These are phyloP conservation scores for Oreochromis aureus DNA, from an alignment of 2,113 vertebrate species.

Conservation along the genomic window DNA sequence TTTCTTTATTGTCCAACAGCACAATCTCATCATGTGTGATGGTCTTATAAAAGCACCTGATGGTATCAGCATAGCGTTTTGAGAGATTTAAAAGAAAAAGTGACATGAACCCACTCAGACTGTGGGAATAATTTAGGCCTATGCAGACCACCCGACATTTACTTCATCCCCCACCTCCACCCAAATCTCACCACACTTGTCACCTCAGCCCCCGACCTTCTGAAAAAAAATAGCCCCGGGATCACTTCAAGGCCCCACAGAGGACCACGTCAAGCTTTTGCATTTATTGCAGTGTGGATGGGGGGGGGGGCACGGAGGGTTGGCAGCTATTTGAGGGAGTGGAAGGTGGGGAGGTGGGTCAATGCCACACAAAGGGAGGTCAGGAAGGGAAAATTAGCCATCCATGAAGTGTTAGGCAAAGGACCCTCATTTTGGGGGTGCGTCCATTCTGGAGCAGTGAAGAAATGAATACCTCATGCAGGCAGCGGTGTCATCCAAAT, in stretches of 20 bases:
- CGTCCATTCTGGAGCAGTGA: slow-evolving; percentile 75
- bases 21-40: slow-evolving; percentile 49
- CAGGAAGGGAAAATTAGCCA: slow-evolving; percentile 87
- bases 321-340: slow-evolving; percentile 45
- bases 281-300: slow-evolving; percentile 77
- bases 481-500: slow-evolving; percentile 24
- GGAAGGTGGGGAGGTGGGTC: slow-evolving; percentile 66
- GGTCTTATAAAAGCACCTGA: slow-evolving; percentile 57
- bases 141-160: slow-evolving; percentile 50
- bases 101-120: slow-evolving; percentile 57
- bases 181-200: slow-evolving; percentile 67
- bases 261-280: slow-evolving; percentile 80
- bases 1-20: neutral
- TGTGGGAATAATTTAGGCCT: slow-evolving; percentile 74
- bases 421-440: slow-evolving; percentile 57
- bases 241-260: slow-evolving; percentile 44
- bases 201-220: slow-evolving; percentile 57
- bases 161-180: slow-evolving; percentile 10
- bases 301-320: slow-evolving; percentile 14
- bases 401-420: slow-evolving; percentile 85
- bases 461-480: slow-evolving; percentile 79
- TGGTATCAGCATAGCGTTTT: slow-evolving; percentile 74
- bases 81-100: slow-evolving; percentile 70
- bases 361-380: slow-evolving; percentile 82
- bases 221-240: slow-evolving; percentile 17